Conservation (phyloP, 2,797 vertebrate species). For the Potorous gilbertii region DNA sequence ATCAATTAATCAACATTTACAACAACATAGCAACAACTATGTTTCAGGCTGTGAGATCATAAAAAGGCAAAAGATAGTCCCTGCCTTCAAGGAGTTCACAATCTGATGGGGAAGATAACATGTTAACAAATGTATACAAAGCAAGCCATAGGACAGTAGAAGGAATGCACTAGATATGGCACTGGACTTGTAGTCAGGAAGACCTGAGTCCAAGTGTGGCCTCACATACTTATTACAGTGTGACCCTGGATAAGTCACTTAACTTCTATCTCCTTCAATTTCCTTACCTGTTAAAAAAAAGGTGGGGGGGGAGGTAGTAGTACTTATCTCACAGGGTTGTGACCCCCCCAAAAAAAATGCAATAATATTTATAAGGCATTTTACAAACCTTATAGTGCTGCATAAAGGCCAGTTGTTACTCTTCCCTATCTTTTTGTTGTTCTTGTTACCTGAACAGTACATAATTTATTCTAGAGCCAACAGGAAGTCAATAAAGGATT, state of each 20-base stretch:
- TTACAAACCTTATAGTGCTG: not conserved
- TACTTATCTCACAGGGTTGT: not conserved
- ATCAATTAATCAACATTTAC: not conserved
- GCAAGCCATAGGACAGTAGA: not conserved
- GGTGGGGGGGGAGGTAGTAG: rapidly evolving
- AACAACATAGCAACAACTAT: not conserved
- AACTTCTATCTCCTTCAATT: not conserved
- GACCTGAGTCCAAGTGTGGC: not conserved
- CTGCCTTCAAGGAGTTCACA: not conserved
- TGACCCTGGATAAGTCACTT: not conserved
- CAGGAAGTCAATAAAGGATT: not conserved
- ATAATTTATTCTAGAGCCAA: not conserved
- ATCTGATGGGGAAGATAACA: not conserved
- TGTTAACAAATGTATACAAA: not conserved
- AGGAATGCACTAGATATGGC: not conserved
- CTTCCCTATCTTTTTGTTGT: not conserved
- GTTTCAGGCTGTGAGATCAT: not conserved
- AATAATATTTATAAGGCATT: not conserved
- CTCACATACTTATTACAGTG: not conserved
- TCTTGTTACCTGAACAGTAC: not conserved
- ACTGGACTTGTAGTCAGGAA: not conserved
- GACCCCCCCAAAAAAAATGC: not conserved
- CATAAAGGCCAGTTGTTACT: not conserved
- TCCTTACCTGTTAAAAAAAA: not conserved
- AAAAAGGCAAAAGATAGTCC: not conserved